Evolutionary conservation across 2,888 invertebrate genomes (phyloP), one percentile per base, ranked within the genome.

Genomic region (Thumatha senex): DNA sequence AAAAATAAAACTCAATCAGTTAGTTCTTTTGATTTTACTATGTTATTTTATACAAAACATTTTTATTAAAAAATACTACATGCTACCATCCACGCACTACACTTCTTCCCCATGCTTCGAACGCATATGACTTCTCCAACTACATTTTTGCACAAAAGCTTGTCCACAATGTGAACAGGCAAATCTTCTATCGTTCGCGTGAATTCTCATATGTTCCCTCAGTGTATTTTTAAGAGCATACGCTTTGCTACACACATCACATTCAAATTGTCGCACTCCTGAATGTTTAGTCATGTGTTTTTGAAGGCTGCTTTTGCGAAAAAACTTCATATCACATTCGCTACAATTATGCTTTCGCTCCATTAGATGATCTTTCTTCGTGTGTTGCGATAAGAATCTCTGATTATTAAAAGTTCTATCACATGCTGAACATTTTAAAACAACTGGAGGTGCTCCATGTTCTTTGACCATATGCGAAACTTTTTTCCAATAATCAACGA

Each of bases 371-470:
- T 76, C 77, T 0, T 69, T 71, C 48, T 88, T 80, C 13, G 83
- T 84, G 40, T 93, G 93, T 0, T 12, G 18, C 24, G 12, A 18
- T 2, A 40, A 40, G 82, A 75, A 1, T 82, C 86, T n/a, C 92
- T 65, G 8, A 86, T 75, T 34, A 89, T 82, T 29, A 55, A 89
- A 93, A 0, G 74, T 78, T 54, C 84, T 88, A 0, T 84, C 84
- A 44, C 93, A 93, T 0, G 90, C 84, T 7, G 80, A 75, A 49
- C 93, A 93, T 7, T 76, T 78, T 5, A 86, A 65, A 0, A 82
- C 47, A 1, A 40, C 14, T 61, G 58, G 2, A 68, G 15, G 0
- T 2, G 51, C 7, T 0, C 86, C 86, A 18, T 89, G 89, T 0
- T 63, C 35, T 10, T 72, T 70, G 0, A 75, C 77, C 38, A 84